Base-by-base conservation (phyloP, 2,888 invertebrate genomes). In the Drosophila formosana region DNA sequence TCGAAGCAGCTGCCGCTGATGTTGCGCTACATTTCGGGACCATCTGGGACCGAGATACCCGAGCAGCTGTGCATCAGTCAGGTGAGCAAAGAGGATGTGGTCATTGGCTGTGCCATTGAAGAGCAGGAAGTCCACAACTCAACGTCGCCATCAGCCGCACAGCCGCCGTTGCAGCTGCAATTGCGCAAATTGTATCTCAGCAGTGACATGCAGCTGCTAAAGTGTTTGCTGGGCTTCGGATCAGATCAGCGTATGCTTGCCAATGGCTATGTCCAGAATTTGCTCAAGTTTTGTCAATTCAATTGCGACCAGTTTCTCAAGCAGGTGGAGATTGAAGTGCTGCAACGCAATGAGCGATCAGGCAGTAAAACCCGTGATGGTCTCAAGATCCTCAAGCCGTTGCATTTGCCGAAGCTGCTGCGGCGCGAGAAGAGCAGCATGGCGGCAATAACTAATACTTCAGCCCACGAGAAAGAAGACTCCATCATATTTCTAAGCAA, bases 401-500 rank as follows among this genome's bases (percentile, higher is more conserved):
- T 92, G 43, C 90, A 92, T 70, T 84, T 92, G 26, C 91, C 92
- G 9, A 92, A 91, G 69, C 66, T 92, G 37, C 66, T 92, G 72
- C 78, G 92, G 7, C 91, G 92, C 25, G 92, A 92, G 71, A 93
- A 93, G 61, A 92, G 92, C 39, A 88, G 89, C 30, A 91, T 92
- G 82, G 73, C 87, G 11, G 67, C 80, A 2, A 32, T 56, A 9
- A 11, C 55, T 23, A 67, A 66, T 32, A 49, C 66, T 64, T 74
- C 82, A 26, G 92, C 92, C 0, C 92, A 94, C 68, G 95, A 95
- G 82, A 95, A 94, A 46, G 95, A 95, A 89, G 95, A 95, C 50
- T 95, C 95, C 0, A 95, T 95, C n/a, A 95, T 95, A 92, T 95
- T 95, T 91, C 92, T 95, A 76, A 95, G 94, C 89, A 95, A 95